A percentile compares a stretch with the other conserved stretches of the same genome.
Conservation (phyloP, 2,797 vertebrate genomes). For the Remorina albescens region DNA sequence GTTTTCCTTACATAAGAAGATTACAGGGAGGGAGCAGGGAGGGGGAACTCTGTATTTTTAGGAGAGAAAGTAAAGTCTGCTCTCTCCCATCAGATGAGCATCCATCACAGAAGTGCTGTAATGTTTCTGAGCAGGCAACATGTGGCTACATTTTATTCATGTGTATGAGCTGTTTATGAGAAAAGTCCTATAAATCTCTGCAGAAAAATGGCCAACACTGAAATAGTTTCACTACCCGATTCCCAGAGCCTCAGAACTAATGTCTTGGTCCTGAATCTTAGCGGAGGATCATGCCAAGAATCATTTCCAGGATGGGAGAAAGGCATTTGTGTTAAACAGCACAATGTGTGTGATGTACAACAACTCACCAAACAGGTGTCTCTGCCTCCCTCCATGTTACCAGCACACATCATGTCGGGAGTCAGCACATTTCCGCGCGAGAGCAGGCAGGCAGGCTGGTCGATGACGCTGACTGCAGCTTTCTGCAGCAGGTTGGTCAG, state of each 20-base stretch:
- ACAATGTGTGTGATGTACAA: background rate
- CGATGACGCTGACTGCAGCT: constrained; percentile 89
- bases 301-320: constrained; percentile 16
- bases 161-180: background rate
- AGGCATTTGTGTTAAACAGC: constrained; percentile 10
- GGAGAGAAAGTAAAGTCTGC: constrained; percentile 39
- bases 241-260: constrained; percentile 17
- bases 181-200: background rate
- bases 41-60: constrained; percentile 55
- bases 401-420: constrained; percentile 93
- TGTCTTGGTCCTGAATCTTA: constrained; percentile 19
- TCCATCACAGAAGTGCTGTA: constrained; percentile 43
- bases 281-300: background rate
- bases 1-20: constrained; percentile 79
- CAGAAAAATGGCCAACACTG: constrained; percentile 5
- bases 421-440: constrained; percentile 90
- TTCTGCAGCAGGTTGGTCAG: constrained; percentile 90
- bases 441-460: constrained; percentile 88
- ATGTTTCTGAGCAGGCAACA: constrained; percentile 32
- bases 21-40: constrained; percentile 64
- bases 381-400: constrained; percentile 88
- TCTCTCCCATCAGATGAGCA: constrained; percentile 51
- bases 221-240: too few species aligned
- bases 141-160: background rate
- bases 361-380: constrained; percentile 94